Conservation (phyloP, 2,888 invertebrate genomes). For the Ophion ventricosus region DNA sequence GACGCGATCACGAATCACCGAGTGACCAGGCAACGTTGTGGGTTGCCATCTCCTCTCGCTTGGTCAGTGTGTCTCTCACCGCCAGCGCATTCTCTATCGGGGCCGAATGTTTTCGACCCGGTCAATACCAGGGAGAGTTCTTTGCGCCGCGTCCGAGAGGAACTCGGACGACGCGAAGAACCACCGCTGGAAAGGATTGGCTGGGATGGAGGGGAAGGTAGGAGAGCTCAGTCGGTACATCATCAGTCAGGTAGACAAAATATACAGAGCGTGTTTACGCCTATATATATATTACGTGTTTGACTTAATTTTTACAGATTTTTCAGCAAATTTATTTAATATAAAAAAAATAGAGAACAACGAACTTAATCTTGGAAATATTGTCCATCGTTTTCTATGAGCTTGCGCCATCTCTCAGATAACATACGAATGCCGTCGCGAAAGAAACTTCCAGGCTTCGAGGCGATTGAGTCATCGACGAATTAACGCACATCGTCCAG, state of each 20-base stretch:
- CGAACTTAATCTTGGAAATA: too few species aligned
- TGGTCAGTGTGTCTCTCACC: constrained; percentile 76
- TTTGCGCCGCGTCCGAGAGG: not conserved
- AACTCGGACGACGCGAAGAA: constrained; percentile 9
- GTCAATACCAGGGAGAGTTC: constrained; percentile 64
- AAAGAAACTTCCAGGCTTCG: too few species aligned
- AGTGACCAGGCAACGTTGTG: constrained; percentile 52
- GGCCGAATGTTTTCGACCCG: constrained; percentile 75
- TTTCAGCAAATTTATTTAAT: too few species aligned
- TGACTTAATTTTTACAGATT: too few species aligned
- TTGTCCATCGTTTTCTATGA: too few species aligned
- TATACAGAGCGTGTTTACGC: not conserved
- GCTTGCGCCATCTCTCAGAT: too few species aligned
- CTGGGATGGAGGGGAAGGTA: not conserved
- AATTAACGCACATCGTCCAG: too few species aligned
- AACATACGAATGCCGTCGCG: too few species aligned
- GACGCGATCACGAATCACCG: constrained; percentile 49
- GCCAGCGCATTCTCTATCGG: constrained; percentile 71
- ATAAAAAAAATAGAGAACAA: too few species aligned
- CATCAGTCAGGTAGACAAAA: not conserved
- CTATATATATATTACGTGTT: not conserved
- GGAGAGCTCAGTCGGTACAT: not conserved
- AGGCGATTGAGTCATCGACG: too few species aligned
- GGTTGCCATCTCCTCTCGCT: constrained; percentile 53
- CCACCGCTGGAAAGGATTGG: not conserved